Conservation (phyloP, 2,797 vertebrate species). For the Halcyon badia region DNA sequence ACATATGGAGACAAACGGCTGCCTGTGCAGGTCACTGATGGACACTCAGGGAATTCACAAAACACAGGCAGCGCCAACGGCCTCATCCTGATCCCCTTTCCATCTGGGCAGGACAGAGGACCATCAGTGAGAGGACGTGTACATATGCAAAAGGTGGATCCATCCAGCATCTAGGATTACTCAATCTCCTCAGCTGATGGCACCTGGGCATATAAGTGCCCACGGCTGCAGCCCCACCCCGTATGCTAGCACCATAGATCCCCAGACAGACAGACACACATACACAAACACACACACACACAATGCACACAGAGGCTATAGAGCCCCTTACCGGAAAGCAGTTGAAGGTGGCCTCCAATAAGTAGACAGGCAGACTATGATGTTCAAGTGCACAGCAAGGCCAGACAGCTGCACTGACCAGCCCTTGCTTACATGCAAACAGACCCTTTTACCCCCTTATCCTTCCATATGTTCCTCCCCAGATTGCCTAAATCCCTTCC, state of each 20-base stretch:
- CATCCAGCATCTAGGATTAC: not conserved
- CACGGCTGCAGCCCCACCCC: not conserved
- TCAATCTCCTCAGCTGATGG: not conserved
- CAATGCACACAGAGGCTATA: not conserved
- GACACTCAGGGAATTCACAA: not conserved
- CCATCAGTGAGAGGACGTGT: rapidly evolving
- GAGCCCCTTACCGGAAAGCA: not conserved
- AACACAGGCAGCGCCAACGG: not conserved
- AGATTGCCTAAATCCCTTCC: not conserved
- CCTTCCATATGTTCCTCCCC: not conserved
- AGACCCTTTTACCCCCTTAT: not conserved
- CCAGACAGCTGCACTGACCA: not conserved
- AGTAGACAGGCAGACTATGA: not conserved
- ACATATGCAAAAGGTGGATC: rapidly evolving
- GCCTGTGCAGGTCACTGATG: rapidly evolving
- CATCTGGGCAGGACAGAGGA: not conserved
- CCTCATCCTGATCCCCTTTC: not conserved
- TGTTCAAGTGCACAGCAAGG: not conserved
- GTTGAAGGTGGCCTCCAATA: not conserved
- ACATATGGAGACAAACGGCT: not conserved
- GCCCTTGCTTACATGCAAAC: not conserved
- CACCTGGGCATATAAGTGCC: rapidly evolving
- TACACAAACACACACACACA: not conserved
- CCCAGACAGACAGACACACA: not conserved
- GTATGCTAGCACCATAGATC: not conserved